Conservation (phyloP, 1,140 invertebrate genomes). For the Eumeta japonica region DNA sequence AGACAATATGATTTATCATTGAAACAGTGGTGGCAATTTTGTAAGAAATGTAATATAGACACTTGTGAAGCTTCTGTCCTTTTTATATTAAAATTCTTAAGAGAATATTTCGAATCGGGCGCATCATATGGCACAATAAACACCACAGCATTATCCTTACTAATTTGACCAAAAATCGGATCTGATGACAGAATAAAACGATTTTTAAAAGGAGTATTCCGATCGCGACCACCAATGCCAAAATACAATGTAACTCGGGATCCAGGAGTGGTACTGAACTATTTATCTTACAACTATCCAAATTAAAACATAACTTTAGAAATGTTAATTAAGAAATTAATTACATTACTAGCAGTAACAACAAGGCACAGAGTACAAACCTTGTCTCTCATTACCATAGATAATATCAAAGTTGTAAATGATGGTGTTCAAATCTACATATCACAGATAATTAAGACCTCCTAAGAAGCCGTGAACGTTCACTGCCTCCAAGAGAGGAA, state of each 20-base stretch:
- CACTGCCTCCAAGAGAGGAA: too few relatives aligned
- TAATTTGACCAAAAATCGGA: neutral
- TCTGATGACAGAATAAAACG: constrained; percentile 2
- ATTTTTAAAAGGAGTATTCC: constrained; percentile 6
- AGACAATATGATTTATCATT: neutral
- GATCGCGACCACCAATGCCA: constrained; percentile 1
- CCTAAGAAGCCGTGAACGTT: too few relatives aligned
- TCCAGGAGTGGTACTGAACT: constrained; percentile 3
- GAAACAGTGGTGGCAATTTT: constrained; percentile 3
- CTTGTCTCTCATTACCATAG: too few relatives aligned
- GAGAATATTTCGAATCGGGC: neutral
- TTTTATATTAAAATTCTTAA: too few relatives aligned
- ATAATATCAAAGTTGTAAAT: too few relatives aligned
- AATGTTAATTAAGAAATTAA: too few relatives aligned
- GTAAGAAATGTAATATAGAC: constrained; percentile 3
- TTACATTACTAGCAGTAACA: too few relatives aligned
- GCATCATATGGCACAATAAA: constrained; percentile 6
- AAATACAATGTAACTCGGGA: constrained; percentile 7
- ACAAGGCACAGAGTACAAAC: too few relatives aligned
- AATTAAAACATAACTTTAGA: too few relatives aligned
- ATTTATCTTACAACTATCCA: neutral
- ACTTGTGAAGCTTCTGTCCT: constrained; percentile 4
- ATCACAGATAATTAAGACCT: too few relatives aligned
- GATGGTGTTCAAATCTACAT: too few relatives aligned
- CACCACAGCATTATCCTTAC: constrained; percentile 1